Evolutionary conservation across 2,797 vertebrate species (phyloP).

Genomic region (Argentina silus): DNA sequence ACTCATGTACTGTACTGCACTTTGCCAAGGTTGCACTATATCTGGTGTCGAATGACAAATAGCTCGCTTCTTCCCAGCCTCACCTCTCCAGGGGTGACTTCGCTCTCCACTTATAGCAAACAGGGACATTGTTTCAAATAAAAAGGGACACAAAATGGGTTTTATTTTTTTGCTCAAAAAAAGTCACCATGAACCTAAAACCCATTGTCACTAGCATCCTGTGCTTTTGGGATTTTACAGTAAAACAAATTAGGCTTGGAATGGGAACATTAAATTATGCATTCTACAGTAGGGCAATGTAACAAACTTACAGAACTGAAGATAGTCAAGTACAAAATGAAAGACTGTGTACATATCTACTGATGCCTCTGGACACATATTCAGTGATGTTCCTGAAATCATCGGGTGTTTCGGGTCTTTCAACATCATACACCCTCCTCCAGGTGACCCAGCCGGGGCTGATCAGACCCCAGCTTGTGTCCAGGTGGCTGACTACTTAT

Average conservation of each 20-base stretch:
- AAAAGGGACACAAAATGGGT: constrained; percentile 43
- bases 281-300: background rate
- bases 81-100: constrained; percentile 44
- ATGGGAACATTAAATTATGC: background rate
- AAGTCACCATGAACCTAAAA: constrained; percentile 27
- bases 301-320: constrained; percentile 30
- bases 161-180: constrained; percentile 14
- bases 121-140: constrained; percentile 58
- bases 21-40: constrained; percentile 65
- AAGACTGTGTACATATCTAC: constrained; percentile 38
- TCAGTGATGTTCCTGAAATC: too few species aligned
- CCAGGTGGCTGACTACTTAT: too few species aligned
- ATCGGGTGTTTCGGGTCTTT: too few species aligned
- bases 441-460: too few species aligned
- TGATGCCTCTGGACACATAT: too few species aligned
- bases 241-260: background rate
- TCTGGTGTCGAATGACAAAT: constrained; percentile 66
- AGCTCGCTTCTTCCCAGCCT: constrained; percentile 45
- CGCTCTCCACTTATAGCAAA: constrained; percentile 45
- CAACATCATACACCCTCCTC: too few species aligned
- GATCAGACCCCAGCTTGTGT: too few species aligned
- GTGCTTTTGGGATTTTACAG: too few species aligned
- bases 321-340: constrained; percentile 36
- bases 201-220: constrained; percentile 23
- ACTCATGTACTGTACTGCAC: constrained; percentile 43